A percentile compares a stretch with the other conserved stretches of the same genome.
Conservation (phyloP, 2,797 vertebrate species). For the Phalanger gymnotis region DNA sequence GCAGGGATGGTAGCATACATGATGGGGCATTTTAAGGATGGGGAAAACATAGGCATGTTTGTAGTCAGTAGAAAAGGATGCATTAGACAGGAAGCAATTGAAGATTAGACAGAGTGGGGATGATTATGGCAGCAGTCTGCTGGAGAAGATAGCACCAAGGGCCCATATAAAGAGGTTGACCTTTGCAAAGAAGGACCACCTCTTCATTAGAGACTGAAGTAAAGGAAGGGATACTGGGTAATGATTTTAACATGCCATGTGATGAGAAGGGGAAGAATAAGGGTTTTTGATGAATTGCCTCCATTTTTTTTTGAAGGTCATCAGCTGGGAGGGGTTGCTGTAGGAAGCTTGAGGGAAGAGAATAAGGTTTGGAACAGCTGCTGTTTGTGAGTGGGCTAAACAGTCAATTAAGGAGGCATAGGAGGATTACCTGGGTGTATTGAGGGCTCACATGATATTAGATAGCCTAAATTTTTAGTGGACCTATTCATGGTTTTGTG, state of each 20-base stretch:
- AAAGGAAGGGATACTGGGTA: neutral
- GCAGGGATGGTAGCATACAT: neutral
- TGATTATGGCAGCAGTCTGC: neutral
- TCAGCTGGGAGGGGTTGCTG: neutral
- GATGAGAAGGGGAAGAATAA: neutral
- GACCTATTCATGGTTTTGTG: neutral
- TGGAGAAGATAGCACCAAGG: neutral
- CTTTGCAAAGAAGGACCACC: neutral
- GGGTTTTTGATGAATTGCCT: neutral
- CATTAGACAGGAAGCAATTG: neutral
- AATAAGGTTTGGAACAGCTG: neutral
- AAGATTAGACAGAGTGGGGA: neutral
- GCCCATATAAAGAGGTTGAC: neutral
- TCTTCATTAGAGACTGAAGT: neutral
- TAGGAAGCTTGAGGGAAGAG: neutral
- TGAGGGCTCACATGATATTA: neutral
- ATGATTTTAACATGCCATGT: neutral
- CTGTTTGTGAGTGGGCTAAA: neutral
- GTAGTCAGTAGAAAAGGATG: neutral
- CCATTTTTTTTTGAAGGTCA: neutral
- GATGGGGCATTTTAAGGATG: neutral
- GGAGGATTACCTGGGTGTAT: neutral
- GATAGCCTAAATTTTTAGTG: neutral
- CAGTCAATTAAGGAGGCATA: neutral
- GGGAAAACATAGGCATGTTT: neutral